Base-by-base conservation (phyloP, 2,888 invertebrate genomes). In the Phlogophora meticulosa region DNA sequence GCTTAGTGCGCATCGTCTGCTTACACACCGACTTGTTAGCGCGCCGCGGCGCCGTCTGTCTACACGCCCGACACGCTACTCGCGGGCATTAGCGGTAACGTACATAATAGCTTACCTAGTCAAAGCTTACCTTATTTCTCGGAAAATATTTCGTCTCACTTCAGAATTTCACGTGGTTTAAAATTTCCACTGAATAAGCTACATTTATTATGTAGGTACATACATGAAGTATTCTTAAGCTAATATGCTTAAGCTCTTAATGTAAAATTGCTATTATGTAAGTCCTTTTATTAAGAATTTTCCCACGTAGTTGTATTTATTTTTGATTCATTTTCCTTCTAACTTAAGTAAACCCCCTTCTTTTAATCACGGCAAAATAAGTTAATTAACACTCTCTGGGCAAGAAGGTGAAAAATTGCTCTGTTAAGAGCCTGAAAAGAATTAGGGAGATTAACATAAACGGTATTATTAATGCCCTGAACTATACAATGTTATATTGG, bases 371-470 rank as follows among this genome's bases (percentile, higher is more conserved):
- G 69, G 74, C 46, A 53, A 79, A 83, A 83, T 79, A 81, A 81
- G 58, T 82, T 81, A 83, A 82, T 82, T 82, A 82, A 76, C 79
- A 77, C 69, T 73, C 63, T 72, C 79, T 42, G 56, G 57, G 72
- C 72, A 77, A 70, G 66, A 77, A 82, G 72, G 80, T 82, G 83
- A 83, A 83, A 82, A 83, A 83, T 83, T 77, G 61, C 75, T 82
- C 71, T 60, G 75, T 74, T 79, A 83, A 77, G 70, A 71, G 77
- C 75, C 70, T 68, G 49, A 72, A 82, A 77, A 61, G 68, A 79
- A 73, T 74, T 72, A 69, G 58, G 42, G 65, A 71, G 66, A 72
- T 83, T 76, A 76, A 61, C 51, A 66, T 72, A 62, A 83, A 72
- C 65, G 48, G 51, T 74, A 57, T 72, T 64, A 76, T 70, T 76